phyloP scores from a whole-genome alignment of 2,888 invertebrate species.

The Brenthis daphne region DNA sequence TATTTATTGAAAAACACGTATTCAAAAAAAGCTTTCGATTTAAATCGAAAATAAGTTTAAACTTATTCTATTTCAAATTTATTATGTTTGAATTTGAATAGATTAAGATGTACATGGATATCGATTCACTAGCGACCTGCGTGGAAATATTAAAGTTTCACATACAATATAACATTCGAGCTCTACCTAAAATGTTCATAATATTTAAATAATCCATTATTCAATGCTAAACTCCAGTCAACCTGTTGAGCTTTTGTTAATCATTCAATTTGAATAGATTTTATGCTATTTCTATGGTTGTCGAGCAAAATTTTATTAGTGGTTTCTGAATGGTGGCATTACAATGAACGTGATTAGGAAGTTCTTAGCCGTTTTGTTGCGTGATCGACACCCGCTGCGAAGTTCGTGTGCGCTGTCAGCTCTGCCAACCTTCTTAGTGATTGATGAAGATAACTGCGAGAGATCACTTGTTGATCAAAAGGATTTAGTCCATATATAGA shows the following conservation, averaged over 20 bases:
- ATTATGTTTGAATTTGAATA: too few species aligned
- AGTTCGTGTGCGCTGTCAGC: slow-evolving; percentile 50
- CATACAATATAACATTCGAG: neutral
- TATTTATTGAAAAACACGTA: neutral
- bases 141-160: too few species aligned
- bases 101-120: too few species aligned
- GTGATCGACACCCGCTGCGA: slow-evolving; percentile 23
- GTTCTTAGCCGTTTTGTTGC: slow-evolving; percentile 8
- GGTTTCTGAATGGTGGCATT: neutral
- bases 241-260: neutral
- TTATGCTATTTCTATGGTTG: neutral
- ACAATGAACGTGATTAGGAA: slow-evolving; percentile 14
- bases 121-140: too few species aligned
- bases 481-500: slow-evolving; percentile 20
- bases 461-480: slow-evolving; percentile 57
- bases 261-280: neutral
- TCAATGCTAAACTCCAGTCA: neutral
- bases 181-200: neutral
- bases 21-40: neutral
- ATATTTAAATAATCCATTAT: neutral
- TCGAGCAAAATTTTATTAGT: slow-evolving; percentile 12
- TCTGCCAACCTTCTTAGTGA: slow-evolving; percentile 45
- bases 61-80: too few species aligned
- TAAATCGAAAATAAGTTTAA: too few species aligned
- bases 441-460: slow-evolving; percentile 49